Evolutionary conservation across 1,140 invertebrate species (phyloP).

Genomic region (Trichonephila inaurata): DNA sequence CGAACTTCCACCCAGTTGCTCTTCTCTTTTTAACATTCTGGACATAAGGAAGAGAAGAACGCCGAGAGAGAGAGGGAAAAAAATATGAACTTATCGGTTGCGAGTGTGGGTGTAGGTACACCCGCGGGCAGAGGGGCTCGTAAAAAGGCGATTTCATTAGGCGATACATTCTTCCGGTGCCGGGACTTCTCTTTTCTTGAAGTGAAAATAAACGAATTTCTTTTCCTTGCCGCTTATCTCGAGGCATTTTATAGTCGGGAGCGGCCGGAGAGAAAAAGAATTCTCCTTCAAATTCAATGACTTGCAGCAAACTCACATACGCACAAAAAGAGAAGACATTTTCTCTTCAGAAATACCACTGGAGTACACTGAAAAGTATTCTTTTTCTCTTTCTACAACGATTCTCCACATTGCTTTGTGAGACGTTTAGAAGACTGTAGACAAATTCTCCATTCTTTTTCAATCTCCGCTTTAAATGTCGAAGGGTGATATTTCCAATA

Average conservation of each 20-base stretch:
- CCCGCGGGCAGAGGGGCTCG: neutral
- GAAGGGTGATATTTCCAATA: too few relatives aligned
- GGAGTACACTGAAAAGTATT: neutral
- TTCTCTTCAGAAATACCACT: neutral
- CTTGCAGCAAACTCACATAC: neutral
- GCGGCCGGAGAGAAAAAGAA: neutral
- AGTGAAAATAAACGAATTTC: neutral
- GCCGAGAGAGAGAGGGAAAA: too few relatives aligned
- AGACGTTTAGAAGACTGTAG: neutral
- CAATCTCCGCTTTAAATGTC: too few relatives aligned
- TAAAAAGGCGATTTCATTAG: conserved; percentile 25
- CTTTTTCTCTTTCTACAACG: too few relatives aligned
- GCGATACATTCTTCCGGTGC: conserved; percentile 21
- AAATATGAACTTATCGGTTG: too few relatives aligned
- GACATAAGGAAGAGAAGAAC: too few relatives aligned
- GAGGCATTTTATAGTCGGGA: neutral
- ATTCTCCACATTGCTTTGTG: neutral
- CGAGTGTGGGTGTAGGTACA: neutral
- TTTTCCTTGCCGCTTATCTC: neutral
- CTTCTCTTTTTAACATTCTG: too few relatives aligned
- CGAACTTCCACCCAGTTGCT: too few relatives aligned
- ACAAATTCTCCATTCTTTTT: too few relatives aligned
- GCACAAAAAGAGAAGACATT: too few relatives aligned
- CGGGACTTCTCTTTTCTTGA: neutral
- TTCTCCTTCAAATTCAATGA: neutral